Evolutionary conservation across 2,797 vertebrate genomes (phyloP).

Genomic region (Epinephelus awoara): DNA sequence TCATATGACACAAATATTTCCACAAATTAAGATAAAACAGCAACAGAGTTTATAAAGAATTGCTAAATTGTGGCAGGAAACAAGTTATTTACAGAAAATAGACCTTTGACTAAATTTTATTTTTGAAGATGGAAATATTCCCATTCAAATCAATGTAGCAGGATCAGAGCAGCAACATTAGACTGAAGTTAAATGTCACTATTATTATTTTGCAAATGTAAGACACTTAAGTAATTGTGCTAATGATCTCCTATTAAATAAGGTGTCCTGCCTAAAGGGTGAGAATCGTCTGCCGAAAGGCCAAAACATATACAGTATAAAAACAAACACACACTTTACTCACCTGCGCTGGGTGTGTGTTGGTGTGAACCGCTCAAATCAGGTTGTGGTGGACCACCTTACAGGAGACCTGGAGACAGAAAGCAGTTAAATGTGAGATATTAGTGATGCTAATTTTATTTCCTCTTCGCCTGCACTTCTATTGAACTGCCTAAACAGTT

Average conservation of each 20-base stretch:
- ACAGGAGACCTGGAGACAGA: slow-evolving; percentile 68
- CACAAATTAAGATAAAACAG: neutral
- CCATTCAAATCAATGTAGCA: too few species aligned
- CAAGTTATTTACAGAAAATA: too few species aligned
- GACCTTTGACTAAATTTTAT: too few species aligned
- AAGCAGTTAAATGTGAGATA: slow-evolving; percentile 13
- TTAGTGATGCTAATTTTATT: neutral
- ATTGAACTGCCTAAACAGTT: neutral
- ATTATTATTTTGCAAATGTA: neutral
- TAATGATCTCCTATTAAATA: neutral
- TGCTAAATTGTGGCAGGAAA: neutral
- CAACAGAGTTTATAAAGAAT: neutral
- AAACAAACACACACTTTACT: slow-evolving; percentile 23
- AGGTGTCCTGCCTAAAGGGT: neutral
- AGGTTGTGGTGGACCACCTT: slow-evolving; percentile 55
- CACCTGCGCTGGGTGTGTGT: slow-evolving; percentile 65
- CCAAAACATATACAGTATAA: neutral
- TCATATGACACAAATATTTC: neutral
- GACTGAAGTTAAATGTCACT: neutral
- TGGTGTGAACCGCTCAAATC: slow-evolving; percentile 56
- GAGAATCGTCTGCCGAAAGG: neutral
- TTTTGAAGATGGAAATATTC: too few species aligned
- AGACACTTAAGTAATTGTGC: neutral
- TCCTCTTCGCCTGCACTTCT: neutral
- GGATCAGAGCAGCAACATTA: too few species aligned